These are phyloP conservation scores for Turdus rufiventris DNA, from an alignment of 2,113 vertebrate species.

Conservation along the genomic window DNA sequence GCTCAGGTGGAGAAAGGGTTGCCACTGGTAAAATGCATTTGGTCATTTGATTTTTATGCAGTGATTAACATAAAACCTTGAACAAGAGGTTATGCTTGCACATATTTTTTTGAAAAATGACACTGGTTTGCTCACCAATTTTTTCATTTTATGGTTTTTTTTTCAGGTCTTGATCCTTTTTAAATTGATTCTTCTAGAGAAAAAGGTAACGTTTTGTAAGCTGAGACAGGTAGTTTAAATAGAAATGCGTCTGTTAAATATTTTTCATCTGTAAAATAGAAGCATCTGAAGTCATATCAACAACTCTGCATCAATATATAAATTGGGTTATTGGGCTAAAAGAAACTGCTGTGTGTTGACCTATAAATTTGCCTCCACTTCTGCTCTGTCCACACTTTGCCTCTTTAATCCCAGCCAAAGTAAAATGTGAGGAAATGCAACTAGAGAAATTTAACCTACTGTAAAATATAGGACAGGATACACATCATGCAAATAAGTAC, in stretches of 20 bases:
- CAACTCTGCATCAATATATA: not conserved
- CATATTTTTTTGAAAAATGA: not conserved
- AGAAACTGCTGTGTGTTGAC: not conserved
- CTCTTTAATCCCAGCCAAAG: not conserved
- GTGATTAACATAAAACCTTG: not conserved
- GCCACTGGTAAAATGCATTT: not conserved
- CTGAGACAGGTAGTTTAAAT: not conserved
- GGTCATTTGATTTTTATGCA: not conserved
- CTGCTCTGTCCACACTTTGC: not conserved
- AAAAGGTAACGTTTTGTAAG: conserved; percentile 81
- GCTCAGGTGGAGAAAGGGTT: not conserved
- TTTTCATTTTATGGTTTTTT: not conserved
- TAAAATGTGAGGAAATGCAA: not conserved
- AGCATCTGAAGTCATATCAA: not conserved
- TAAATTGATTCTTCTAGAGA: conserved; percentile 96
- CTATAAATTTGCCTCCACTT: not conserved
- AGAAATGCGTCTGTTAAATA: not conserved
- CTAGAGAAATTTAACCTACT: not conserved
- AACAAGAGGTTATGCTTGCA: not conserved
- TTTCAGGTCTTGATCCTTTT: conserved; percentile 91
- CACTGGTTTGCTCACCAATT: not conserved
- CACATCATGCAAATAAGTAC: not conserved
- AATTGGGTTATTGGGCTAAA: not conserved
- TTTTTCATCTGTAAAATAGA: not conserved
- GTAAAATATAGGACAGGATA: not conserved